These are phyloP conservation scores for Dryobates pubescens DNA, from an alignment of 2,797 vertebrate genomes.

Conservation along the genomic window DNA sequence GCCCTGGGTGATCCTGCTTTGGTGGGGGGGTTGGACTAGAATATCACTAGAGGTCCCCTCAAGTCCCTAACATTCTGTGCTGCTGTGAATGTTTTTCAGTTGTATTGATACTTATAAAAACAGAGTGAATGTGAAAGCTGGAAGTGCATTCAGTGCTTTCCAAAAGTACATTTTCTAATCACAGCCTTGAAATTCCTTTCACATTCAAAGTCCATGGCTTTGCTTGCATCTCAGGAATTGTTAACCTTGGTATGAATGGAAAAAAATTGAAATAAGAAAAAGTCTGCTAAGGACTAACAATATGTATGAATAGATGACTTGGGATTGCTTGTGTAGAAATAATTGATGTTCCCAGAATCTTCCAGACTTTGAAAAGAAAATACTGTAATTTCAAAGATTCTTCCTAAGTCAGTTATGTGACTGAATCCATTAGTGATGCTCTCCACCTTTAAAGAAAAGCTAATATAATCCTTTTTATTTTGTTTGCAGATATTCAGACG, in stretches of 20 bases:
- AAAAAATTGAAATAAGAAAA: not conserved
- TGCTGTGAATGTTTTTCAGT: not conserved
- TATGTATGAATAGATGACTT: not conserved
- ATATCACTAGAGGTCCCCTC: too few relatives aligned
- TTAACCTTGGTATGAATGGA: not conserved
- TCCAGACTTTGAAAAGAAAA: not conserved
- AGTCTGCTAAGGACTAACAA: not conserved
- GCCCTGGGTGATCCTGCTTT: too few relatives aligned
- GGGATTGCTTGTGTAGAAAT: not conserved
- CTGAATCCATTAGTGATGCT: not conserved
- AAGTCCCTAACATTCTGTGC: not conserved
- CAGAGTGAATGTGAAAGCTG: not conserved
- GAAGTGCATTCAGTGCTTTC: not conserved
- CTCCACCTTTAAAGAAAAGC: not conserved
- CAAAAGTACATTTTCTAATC: not conserved
- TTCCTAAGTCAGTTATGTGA: not conserved
- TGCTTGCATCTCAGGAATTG: not conserved
- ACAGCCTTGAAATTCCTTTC: not conserved
- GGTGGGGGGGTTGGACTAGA: too few relatives aligned
- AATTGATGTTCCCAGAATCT: not conserved
- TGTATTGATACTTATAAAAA: not conserved
- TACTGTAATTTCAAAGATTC: not conserved
- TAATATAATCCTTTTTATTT: conserved; percentile 53
- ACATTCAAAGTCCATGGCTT: not conserved
- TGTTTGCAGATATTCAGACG: conserved; percentile 93